A percentile compares a stretch with the other conserved stretches of the same genome.
Conservation (phyloP, 1,140 invertebrate genomes). For the Varroa destructor region DNA sequence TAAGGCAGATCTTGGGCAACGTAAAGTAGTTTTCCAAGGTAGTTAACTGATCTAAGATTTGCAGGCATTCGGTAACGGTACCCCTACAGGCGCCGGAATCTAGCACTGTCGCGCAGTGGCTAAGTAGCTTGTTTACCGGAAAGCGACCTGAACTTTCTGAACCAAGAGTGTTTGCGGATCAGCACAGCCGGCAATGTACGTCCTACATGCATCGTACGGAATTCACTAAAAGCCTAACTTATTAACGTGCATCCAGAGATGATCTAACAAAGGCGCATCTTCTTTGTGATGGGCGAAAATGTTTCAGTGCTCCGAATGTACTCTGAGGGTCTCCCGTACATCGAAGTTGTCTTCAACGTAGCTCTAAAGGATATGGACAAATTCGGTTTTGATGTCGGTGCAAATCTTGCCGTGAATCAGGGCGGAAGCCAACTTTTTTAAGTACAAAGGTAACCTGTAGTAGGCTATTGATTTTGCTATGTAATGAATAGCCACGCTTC, state of each 20-base stretch:
- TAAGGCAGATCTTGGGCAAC: no score
- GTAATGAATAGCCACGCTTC: no score
- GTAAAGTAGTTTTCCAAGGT: no score
- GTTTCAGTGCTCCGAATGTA: slow-evolving; percentile 14
- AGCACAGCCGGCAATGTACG: background rate
- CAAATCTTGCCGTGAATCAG: no score
- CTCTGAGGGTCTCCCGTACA: slow-evolving; percentile 12
- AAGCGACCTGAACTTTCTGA: slow-evolving; percentile 16
- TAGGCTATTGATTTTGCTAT: no score
- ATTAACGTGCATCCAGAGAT: no score
- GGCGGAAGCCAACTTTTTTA: no score
- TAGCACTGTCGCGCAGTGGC: background rate
- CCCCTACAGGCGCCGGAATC: slow-evolving; percentile 21
- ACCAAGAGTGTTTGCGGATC: slow-evolving; percentile 14
- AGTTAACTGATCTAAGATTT: no score
- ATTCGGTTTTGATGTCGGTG: slow-evolving; percentile 11
- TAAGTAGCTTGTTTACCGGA: slow-evolving; percentile 3
- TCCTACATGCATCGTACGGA: background rate
- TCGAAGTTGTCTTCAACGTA: slow-evolving; percentile 1
- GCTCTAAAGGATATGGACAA: slow-evolving; percentile 24
- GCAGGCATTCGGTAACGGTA: background rate
- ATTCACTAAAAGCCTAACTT: no score
- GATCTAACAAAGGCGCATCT: no score
- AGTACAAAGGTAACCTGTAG: no score
- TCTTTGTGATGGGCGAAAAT: background rate